Evolutionary conservation across 2,888 invertebrate species (phyloP), one percentile per base, ranked within the genome.

Genomic region (Melinopterus prodromus): DNA sequence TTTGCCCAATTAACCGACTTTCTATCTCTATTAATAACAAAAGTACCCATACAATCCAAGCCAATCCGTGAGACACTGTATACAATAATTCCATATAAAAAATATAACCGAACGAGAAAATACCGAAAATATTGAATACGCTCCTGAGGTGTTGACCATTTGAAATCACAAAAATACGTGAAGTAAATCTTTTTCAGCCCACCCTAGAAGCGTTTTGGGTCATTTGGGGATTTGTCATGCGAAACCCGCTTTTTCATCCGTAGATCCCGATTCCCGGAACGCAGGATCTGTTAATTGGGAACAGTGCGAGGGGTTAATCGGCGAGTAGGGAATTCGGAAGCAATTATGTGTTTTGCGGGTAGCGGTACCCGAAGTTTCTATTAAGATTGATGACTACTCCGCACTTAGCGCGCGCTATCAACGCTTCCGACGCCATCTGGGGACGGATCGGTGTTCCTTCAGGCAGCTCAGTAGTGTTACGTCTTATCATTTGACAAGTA

Each of bases 221-320:
- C 26, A 53, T 53, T 53, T 26, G 26, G 26, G 26, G 26, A 53
- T 53, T 53, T 53, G 12, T 53, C 12, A 53, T 53, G 53, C 12
- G 53, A 53, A 7, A 53, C 53, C 53, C 12, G 53, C 9, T 53
- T 53, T 53, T 53, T 53, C 53, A 53, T 53, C 12, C 9, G 12
- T 53, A 12, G 12, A 53, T 12, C 53, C 5, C 53, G 53, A 26
- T 26, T 26, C 53, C 7, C 7, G 53, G 5, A 53, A 53, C 53
- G 53, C 53, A 53, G 53, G 53, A 53, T 53, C 53, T 53, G 53
- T 53, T 53, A 53, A 53, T 53, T 53, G 53, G 53, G 53, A 53
- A 12, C 53, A 53, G 53, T 53, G 53, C 53, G 7, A 53, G 5
- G 53, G 53, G 53, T 53, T 53, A 53, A 53, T 53, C 53, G 53